These are phyloP conservation scores for Serrognathus titanus DNA, from an alignment of 2,888 invertebrate genomes.

Conservation along the genomic window DNA sequence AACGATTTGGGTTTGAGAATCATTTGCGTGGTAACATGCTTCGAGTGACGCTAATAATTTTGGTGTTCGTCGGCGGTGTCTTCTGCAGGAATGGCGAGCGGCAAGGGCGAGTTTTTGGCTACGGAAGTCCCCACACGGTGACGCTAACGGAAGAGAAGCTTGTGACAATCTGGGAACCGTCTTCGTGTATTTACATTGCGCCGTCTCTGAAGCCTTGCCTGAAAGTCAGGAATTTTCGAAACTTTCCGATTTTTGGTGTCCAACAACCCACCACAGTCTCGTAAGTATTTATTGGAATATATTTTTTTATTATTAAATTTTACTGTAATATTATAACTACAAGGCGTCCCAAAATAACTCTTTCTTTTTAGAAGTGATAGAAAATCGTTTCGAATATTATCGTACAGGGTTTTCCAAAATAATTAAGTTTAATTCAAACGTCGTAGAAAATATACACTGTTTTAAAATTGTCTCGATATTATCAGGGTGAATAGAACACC, in stretches of 20 bases:
- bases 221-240: constrained; percentile 38
- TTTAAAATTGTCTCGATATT: too few relatives aligned
- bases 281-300: background rate
- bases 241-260: constrained; percentile 33
- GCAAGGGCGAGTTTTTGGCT: constrained; percentile 28
- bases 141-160: constrained; percentile 35
- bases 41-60: background rate
- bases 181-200: constrained; percentile 45
- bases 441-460: too few relatives aligned
- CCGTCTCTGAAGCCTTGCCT: constrained; percentile 45
- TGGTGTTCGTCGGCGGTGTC: constrained; percentile 5
- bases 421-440: too few relatives aligned
- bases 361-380: too few relatives aligned
- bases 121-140: constrained; percentile 33
- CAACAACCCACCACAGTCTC: background rate
- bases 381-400: too few relatives aligned
- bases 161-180: constrained; percentile 42
- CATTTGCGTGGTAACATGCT: constrained; percentile 9
- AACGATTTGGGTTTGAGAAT: background rate
- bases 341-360: too few relatives aligned
- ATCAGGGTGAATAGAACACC: too few relatives aligned
- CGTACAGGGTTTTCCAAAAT: too few relatives aligned
- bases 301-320: constrained; percentile 2
- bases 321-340: too few relatives aligned
- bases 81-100: constrained; percentile 13